These are phyloP conservation scores for Archips xylosteana DNA, from an alignment of 2,888 invertebrate genomes.

Conservation along the genomic window DNA sequence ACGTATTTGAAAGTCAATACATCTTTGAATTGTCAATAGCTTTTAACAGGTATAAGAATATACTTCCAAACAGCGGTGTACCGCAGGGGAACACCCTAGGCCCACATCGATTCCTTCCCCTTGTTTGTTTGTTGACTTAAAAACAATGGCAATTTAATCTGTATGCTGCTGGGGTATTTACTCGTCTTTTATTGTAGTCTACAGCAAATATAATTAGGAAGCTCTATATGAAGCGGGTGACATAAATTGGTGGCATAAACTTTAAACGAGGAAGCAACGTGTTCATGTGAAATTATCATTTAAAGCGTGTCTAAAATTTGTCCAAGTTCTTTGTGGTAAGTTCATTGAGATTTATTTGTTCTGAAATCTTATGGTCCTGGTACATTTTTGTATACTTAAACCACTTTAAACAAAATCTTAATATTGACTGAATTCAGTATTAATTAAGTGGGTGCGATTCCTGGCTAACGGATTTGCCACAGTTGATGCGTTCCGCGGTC, in stretches of 20 bases:
- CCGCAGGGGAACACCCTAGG: background rate
- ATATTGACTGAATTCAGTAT: too few species aligned
- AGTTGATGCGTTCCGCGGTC: too few species aligned
- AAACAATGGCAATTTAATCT: background rate
- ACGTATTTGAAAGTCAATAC: background rate
- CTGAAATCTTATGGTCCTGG: too few species aligned
- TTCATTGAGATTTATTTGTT: too few species aligned
- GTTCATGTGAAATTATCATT: too few species aligned
- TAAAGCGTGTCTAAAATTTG: too few species aligned
- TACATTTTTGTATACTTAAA: too few species aligned
- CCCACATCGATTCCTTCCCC: background rate
- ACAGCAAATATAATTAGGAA: background rate
- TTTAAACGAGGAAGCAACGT: too few species aligned
- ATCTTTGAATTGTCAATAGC: background rate
- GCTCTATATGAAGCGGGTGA: background rate
- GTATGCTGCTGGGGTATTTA: background rate
- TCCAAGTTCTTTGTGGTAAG: too few species aligned
- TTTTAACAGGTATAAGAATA: background rate
- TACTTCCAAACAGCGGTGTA: background rate
- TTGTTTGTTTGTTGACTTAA: background rate
- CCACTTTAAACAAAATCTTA: too few species aligned
- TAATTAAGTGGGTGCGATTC: too few species aligned
- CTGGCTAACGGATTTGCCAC: too few species aligned
- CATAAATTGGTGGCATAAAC: background rate
- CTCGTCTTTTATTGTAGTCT: background rate